Base-by-base conservation (phyloP, 1,140 invertebrate genomes). In the Mycetomoellerius zeteki region DNA sequence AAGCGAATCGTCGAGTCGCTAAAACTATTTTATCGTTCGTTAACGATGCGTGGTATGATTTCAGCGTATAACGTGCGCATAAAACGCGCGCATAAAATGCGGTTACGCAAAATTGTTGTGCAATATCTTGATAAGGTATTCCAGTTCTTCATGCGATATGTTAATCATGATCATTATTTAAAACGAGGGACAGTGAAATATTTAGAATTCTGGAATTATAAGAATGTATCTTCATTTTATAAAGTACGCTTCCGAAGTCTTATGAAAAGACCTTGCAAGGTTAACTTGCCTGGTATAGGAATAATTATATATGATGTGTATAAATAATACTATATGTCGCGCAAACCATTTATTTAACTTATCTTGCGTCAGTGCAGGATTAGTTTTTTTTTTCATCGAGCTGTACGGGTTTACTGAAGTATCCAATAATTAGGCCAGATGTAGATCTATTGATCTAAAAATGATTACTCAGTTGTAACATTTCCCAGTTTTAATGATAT, bases 11-110 rank as follows among this genome's bases (percentile, higher is more conserved):
- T 8, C 24, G 43, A 21, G 2, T 60, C 12, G 43, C 19, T 69
- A 54, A 56, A 82, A 73, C n/a, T 73, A 47, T 60, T 71, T 84
- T 75, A 47, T 50, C 37, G 27, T 60, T 62, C 14, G 58, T 60
- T 73, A 3, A 37, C 27, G 64, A 50, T 16, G 19, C n/a, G 24
- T 2, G 37, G n/a, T 2, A 21, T 33, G 21, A 56, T 84, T 75
- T 19, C 16, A 50, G 16, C 21, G 14, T 6, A 14, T 30, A 24
- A 56, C 24, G 78, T 12, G 54, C 24, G n/a, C n/a, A n/a, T n/a
- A n/a, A n/a, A n/a, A n/a, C n/a, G n/a, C n/a, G n/a, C n/a, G n/a
- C n/a, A n/a, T n/a, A n/a, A 67, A 73, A 37, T 19, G 21, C 16
- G 12, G 12, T 43, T 19, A 16, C 21, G 37, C 21, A 50, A 16